phyloP scores from a whole-genome alignment of 2,797 vertebrate species.

The Pipistrellus kuhlii region DNA sequence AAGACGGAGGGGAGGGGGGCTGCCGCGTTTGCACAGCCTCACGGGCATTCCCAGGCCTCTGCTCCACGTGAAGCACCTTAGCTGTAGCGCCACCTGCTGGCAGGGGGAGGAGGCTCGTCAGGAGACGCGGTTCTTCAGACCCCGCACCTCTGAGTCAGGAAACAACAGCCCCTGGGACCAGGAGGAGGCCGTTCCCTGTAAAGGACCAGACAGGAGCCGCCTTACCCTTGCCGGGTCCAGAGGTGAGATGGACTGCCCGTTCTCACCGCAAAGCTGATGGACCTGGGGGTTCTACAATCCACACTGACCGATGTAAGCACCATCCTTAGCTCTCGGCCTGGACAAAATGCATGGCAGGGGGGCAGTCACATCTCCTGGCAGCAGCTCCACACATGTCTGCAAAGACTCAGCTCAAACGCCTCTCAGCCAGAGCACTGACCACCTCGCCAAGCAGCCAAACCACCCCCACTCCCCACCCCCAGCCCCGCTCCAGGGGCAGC shows the following conservation, averaged over 20 bases:
- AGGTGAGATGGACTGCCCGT: neutral
- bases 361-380: no score
- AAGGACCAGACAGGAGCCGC: neutral
- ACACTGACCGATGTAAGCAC: neutral
- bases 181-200: neutral
- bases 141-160: neutral
- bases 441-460: neutral
- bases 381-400: rapidly evolving
- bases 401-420: neutral
- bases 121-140: neutral
- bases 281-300: neutral
- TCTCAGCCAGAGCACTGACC: neutral
- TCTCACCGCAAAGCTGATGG: neutral
- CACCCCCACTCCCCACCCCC: no score
- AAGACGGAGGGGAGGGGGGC: neutral
- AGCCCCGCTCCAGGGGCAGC: neutral
- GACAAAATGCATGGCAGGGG: neutral
- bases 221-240: neutral
- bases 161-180: neutral
- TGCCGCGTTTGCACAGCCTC: neutral
- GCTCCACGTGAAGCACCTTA: neutral
- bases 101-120: rapidly evolving
- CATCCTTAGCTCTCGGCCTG: neutral
- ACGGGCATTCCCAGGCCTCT: neutral
- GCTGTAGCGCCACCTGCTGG: neutral